Evolutionary conservation across 2,797 vertebrate species (phyloP), one percentile per base, ranked within the genome.

Genomic region (Manis javanica): DNA sequence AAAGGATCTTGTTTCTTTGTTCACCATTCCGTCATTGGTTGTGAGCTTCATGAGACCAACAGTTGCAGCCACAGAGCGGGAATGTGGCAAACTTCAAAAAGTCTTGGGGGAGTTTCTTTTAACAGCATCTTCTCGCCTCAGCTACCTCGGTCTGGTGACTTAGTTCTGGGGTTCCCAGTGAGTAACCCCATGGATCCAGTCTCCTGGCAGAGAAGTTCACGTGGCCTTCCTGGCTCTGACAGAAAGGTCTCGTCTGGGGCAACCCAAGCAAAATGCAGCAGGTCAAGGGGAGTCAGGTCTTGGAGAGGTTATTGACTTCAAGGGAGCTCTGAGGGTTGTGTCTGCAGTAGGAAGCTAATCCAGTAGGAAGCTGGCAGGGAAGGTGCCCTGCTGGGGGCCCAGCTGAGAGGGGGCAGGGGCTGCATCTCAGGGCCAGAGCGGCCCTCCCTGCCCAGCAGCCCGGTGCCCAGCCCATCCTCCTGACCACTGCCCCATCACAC

Each of bases 21-120:
- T 71, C 55, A 16, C n/a, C 2, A 1, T 49, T 21, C 31, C n/a
- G 18, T 66, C 37, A 0, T 2, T 2, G 4, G 34, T 0, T 4
- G 23, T 7, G 18, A 34, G 31, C 68, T 53, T 49, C 37, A 3
- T 39, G 74, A 77, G 78, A 49, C 46, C 46, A 46, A 46, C 46
- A 46, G 46, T 46, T 11, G 46, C 46, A 46, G 46, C 12, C 46
- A 46, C 46, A 46, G 46, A 46, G 46, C 11, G 11, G 46, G 46
- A 11, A 46, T 46, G 46, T 46, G 46, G 46, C 46, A 10, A 46
- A 46, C 46, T 51, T 42, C 37, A 66, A 21, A 42, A 69, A 2
- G 24, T n/a, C 12, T 4, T 8, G 34, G 19, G 72, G 9, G 63
- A 21, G 15, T 51, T n/a, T 1, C 39, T 69, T 51, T 34, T 3